Evolutionary conservation across 2,888 invertebrate genomes (phyloP), one percentile per base, ranked within the genome.

Genomic region (Crepidodera aurea): DNA sequence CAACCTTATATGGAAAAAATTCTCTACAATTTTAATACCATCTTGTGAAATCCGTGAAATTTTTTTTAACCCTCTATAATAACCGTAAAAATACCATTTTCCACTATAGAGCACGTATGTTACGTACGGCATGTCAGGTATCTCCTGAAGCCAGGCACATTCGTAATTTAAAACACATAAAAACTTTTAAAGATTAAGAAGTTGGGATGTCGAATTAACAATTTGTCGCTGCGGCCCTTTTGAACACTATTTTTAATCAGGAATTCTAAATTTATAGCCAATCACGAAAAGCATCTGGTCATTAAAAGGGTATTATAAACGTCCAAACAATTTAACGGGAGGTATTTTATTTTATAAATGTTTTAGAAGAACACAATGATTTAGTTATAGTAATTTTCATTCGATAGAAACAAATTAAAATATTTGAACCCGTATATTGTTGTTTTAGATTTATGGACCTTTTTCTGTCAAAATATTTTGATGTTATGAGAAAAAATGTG

Each of bases 291-390:
- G 61, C 57, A 67, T 65, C 53, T 60, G 51, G 55, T 59, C 62
- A 65, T 67, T 67, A 65, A 67, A 67, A 65, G 34, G 44, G 54
- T 44, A 67, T 65, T 65, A 63, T 42, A 50, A 51, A 61, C 48
- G 56, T 61, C 61, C 44, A 53, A 61, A 63, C 58, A 67, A 50
- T 61, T 65, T 44, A 34, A 32, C 44, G 27, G 37, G 5, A 22
- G 25, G 18, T 34, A 19, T 48, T 57, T 57, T 48, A 57, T 57
- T 39, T 39, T 48, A 57, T 27, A 48, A 19, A 25, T 48, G 7
- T 10, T 16, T 15, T 15, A 1, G 48, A 48, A 27, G 4, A 46
- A n/a, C 27, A 27, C 27, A 48, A 25, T 46, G 10, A 46, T 25
- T 46, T 46, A 40, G 40, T 40, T 10, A 18, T 1, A 1, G 8